phyloP scores from a whole-genome alignment of 2,113 vertebrate genomes.

The Clarias magur region DNA sequence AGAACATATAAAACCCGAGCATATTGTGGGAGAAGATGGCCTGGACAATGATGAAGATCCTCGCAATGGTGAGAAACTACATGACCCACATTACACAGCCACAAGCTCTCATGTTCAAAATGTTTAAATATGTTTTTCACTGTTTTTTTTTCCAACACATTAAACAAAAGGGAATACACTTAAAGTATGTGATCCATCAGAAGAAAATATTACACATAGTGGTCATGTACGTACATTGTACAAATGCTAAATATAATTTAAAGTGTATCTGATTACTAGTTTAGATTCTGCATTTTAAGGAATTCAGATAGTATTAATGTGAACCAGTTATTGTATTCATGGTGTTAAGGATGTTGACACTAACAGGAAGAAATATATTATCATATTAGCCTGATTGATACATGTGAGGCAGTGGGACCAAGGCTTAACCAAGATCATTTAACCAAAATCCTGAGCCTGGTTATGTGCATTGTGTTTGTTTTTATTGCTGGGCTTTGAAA shows the following conservation, averaged over 20 bases:
- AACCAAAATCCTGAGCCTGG: background rate
- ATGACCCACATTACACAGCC: background rate
- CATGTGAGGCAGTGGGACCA: background rate
- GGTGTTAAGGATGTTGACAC: background rate
- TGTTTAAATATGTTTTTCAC: background rate
- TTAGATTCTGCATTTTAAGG: background rate
- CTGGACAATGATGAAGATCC: slow-evolving; percentile 88
- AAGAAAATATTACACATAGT: background rate
- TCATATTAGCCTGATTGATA: background rate
- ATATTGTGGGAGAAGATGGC: slow-evolving; percentile 87
- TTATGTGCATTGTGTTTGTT: background rate
- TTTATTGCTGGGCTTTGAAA: background rate
- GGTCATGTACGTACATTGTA: background rate
- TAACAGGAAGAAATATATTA: background rate
- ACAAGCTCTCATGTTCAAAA: background rate
- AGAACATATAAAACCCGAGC: slow-evolving; percentile 91
- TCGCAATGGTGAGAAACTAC: slow-evolving; percentile 80
- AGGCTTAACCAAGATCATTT: background rate
- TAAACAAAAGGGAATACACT: background rate
- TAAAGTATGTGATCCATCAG: background rate
- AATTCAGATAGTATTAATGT: background rate
- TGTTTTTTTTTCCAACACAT: background rate
- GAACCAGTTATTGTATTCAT: background rate
- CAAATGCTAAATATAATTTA: background rate
- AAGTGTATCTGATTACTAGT: background rate